phyloP scores from a whole-genome alignment of 2,888 invertebrate genomes.

The Lucinisca nassula region DNA sequence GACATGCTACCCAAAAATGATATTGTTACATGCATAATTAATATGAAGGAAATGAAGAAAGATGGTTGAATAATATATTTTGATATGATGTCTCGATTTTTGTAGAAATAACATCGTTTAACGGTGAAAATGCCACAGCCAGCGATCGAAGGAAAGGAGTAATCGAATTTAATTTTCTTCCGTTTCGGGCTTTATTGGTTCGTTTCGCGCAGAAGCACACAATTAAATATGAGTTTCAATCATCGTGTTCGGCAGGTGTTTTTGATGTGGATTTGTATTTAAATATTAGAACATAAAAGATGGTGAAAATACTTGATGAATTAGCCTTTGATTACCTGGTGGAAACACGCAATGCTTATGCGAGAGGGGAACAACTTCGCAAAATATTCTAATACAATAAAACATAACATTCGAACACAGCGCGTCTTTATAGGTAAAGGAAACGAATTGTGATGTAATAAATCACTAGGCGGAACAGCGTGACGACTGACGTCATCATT shows the following conservation, averaged over 20 bases:
- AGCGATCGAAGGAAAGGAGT: neutral
- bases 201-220: slow-evolving; percentile 7
- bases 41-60: slow-evolving; percentile 50
- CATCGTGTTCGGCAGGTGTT: slow-evolving; percentile 7
- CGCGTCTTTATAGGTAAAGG: no score
- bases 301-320: neutral
- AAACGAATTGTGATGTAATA: no score
- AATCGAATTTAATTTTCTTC: slow-evolving; percentile 4
- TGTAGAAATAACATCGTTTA: neutral
- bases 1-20: neutral
- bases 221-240: slow-evolving; percentile 19
- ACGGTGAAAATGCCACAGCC: neutral
- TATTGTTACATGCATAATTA: slow-evolving; percentile 43
- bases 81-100: neutral
- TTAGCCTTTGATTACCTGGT: neutral
- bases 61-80: slow-evolving; percentile 41
- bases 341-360: no score
- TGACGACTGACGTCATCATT: no score
- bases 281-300: slow-evolving; percentile 5
- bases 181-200: slow-evolving; percentile 9
- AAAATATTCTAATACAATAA: no score
- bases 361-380: no score
- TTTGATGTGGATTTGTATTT: slow-evolving; percentile 11
- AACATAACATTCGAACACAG: no score
- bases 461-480: no score